Evolutionary conservation across 2,888 invertebrate species (phyloP).

Genomic region (Nipponacmea schrenckii): DNA sequence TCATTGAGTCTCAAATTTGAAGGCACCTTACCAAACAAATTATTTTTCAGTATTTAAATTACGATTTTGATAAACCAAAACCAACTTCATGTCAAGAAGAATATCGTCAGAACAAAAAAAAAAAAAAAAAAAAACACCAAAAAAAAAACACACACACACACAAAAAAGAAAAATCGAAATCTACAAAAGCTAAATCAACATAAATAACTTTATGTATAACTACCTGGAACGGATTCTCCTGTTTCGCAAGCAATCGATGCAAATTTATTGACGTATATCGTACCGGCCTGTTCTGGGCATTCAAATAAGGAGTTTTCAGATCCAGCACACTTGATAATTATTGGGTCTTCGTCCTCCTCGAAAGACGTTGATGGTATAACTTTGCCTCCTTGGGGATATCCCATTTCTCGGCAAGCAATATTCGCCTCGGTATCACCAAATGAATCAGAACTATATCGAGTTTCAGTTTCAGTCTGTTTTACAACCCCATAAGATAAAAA

Average conservation of each 20-base stretch:
- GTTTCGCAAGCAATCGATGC: not conserved
- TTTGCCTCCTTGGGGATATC: not conserved
- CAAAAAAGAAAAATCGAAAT: too few species aligned
- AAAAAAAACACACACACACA: too few species aligned
- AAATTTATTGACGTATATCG: not conserved
- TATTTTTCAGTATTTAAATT: too few species aligned
- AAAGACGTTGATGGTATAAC: not conserved
- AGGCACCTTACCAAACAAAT: too few species aligned
- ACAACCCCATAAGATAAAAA: not conserved
- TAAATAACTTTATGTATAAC: not conserved
- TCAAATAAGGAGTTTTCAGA: not conserved
- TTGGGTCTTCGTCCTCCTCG: not conserved
- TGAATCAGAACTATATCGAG: not conserved
- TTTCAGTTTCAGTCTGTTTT: not conserved
- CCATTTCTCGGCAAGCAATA: not conserved
- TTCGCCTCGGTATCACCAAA: not conserved
- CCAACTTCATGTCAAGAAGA: too few species aligned
- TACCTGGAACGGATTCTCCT: not conserved
- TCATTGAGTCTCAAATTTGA: too few species aligned
- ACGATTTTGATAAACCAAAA: too few species aligned
- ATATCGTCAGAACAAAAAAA: too few species aligned
- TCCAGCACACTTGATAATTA: not conserved
- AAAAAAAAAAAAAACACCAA: too few species aligned
- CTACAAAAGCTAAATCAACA: too few species aligned
- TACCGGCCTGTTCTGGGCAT: not conserved